Conservation (phyloP, 1,140 invertebrate genomes). For the Eupeodes corollae region DNA sequence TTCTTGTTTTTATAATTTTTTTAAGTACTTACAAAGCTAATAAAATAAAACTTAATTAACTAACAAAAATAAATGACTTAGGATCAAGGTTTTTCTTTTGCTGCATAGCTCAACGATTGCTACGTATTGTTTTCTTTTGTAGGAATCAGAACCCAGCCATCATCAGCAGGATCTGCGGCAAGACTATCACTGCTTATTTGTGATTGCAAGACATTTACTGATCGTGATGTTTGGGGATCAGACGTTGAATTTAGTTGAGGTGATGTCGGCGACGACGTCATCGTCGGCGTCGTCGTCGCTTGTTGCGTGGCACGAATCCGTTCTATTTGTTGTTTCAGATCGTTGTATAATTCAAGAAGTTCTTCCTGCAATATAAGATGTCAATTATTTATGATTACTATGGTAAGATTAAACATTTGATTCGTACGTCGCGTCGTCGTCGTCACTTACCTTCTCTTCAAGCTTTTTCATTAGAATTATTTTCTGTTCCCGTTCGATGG, state of each 20-base stretch:
- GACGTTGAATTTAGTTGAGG: no score
- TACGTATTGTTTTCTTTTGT: conserved; percentile 1
- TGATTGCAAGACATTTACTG: no score
- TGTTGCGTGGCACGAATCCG: conserved; percentile 3
- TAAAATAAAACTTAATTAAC: no score
- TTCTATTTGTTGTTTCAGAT: conserved; percentile 10
- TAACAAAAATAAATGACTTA: no score
- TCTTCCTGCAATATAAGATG: conserved; percentile 10
- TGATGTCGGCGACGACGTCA: no score
- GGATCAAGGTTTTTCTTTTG: no score
- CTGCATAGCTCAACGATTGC: not conserved
- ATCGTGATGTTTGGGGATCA: no score
- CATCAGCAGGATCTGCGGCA: conserved; percentile 4
- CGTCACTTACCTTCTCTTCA: conserved; percentile 28
- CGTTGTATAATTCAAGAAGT: conserved; percentile 10
- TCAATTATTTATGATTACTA: no score
- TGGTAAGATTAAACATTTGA: not conserved
- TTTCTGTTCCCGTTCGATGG: conserved; percentile 22
- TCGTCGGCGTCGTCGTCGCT: no score
- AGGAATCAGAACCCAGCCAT: conserved; percentile 19
- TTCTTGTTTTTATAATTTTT: no score
- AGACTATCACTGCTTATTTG: not conserved
- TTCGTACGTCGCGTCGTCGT: no score
- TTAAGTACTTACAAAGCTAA: no score
- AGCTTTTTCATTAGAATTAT: conserved; percentile 26